A percentile compares a stretch with the other conserved stretches of the same genome.
Conservation (phyloP, 2,113 vertebrate genomes). For the Lycocorax pyrrhopterus region DNA sequence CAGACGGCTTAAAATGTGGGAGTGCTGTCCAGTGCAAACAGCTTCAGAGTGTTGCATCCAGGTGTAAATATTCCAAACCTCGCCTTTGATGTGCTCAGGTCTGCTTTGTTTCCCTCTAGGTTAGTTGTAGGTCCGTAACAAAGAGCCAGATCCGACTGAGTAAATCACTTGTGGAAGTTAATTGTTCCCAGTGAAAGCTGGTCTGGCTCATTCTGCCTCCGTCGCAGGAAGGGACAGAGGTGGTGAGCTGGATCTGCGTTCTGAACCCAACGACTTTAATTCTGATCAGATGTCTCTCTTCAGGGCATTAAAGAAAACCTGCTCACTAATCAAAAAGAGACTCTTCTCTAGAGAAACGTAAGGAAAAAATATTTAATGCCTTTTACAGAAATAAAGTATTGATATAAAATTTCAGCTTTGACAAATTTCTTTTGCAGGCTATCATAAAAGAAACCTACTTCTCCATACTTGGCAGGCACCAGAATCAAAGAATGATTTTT, state of each 20-base stretch:
- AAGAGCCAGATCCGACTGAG: slow-evolving; percentile 45
- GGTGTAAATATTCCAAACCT: slow-evolving; percentile 42
- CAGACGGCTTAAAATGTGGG: background rate
- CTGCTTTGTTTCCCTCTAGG: slow-evolving; percentile 39
- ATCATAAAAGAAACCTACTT: slow-evolving; percentile 7
- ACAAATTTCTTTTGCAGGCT: slow-evolving; percentile 46
- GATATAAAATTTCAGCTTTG: slow-evolving; percentile 4
- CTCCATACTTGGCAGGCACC: background rate
- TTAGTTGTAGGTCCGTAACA: slow-evolving; percentile 2
- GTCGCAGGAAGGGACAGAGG: slow-evolving; percentile 40
- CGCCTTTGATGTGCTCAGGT: background rate
- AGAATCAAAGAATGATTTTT: background rate
- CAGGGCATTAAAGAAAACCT: slow-evolving; percentile 57
- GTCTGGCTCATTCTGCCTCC: slow-evolving; percentile 43
- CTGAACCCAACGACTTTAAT: slow-evolving; percentile 32
- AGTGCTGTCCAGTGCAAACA: background rate
- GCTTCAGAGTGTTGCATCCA: background rate
- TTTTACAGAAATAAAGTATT: slow-evolving; percentile 47
- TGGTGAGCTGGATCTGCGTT: slow-evolving; percentile 40
- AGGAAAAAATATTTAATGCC: background rate
- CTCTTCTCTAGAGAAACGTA: slow-evolving; percentile 53
- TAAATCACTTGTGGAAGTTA: slow-evolving; percentile 63
- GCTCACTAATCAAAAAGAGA: slow-evolving; percentile 53
- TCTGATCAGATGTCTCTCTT: slow-evolving; percentile 60
- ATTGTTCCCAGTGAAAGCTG: slow-evolving; percentile 61